Conservation (phyloP, 2,888 invertebrate species). For the Anoncus sp. region DNA sequence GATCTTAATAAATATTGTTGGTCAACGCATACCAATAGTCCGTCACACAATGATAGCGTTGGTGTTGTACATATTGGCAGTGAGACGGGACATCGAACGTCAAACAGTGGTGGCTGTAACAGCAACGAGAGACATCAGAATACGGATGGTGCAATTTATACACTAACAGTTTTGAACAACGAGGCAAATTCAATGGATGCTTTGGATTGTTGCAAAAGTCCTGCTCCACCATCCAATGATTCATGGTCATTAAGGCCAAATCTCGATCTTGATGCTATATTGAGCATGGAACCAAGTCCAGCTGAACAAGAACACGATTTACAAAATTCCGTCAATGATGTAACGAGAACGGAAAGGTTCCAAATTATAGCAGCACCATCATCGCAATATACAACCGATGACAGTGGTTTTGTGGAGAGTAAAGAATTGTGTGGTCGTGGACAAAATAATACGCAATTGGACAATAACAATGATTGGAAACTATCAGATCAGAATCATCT, state of each 20-base stretch:
- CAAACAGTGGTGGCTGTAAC: constrained; percentile 73
- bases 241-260: constrained; percentile 88
- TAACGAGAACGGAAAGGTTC: constrained; percentile 81
- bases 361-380: constrained; percentile 70
- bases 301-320: constrained; percentile 84
- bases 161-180: constrained; percentile 93
- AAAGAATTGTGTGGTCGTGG: constrained; percentile 84
- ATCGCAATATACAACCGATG: constrained; percentile 88
- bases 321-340: constrained; percentile 86
- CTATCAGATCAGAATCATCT: constrained; percentile 88
- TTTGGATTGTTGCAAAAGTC: constrained; percentile 82
- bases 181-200: constrained; percentile 84
- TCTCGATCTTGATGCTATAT: constrained; percentile 91
- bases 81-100: constrained; percentile 84
- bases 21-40: constrained; percentile 84
- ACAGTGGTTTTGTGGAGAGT: constrained; percentile 89
- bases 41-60: constrained; percentile 85
- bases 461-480: constrained; percentile 94
- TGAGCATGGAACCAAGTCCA: constrained; percentile 88
- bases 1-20: constrained; percentile 94
- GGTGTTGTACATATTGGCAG: constrained; percentile 83
- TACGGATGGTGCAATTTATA: constrained; percentile 89
- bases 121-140: constrained; percentile 81
- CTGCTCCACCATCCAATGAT: constrained; percentile 85
- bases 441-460: constrained; percentile 63